Evolutionary conservation across 2,888 invertebrate species (phyloP).

Genomic region (Clusia tigrina): DNA sequence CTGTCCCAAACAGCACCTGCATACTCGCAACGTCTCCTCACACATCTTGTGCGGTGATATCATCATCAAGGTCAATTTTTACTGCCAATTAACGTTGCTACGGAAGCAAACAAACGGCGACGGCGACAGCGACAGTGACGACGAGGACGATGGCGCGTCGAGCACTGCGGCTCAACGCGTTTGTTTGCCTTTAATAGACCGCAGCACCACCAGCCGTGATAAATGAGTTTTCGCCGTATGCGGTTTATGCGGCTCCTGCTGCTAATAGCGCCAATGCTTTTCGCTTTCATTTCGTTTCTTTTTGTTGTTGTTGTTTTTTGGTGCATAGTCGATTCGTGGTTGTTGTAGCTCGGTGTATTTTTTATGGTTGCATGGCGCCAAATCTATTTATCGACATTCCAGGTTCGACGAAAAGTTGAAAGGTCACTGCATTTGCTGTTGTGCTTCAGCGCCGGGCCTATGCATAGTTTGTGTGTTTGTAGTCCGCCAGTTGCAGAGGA

Average conservation of each 20-base stretch:
- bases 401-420: constrained; percentile 7
- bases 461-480: not conserved
- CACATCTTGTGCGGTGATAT: constrained; percentile 46
- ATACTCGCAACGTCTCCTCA: constrained; percentile 21
- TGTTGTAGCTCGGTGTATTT: too few species aligned
- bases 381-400: constrained; percentile 2
- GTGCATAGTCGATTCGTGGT: too few species aligned
- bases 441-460: not conserved
- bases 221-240: not conserved
- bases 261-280: not conserved
- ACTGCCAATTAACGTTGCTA: not conserved
- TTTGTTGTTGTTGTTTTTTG: constrained; percentile 1
- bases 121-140: not conserved
- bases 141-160: too few species aligned
- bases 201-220: not conserved
- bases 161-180: not conserved
- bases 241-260: not conserved
- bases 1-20: not conserved
- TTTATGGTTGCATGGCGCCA: constrained; percentile 8
- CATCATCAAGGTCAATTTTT: constrained; percentile 47
- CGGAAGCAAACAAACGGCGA: not conserved
- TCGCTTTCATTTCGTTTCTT: not conserved
- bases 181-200: constrained; percentile 3
- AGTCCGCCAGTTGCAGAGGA: too few species aligned
- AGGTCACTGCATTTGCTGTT: constrained; percentile 7